phyloP scores from a whole-genome alignment of 2,113 vertebrate genomes.

The Seriola aureovittata region DNA sequence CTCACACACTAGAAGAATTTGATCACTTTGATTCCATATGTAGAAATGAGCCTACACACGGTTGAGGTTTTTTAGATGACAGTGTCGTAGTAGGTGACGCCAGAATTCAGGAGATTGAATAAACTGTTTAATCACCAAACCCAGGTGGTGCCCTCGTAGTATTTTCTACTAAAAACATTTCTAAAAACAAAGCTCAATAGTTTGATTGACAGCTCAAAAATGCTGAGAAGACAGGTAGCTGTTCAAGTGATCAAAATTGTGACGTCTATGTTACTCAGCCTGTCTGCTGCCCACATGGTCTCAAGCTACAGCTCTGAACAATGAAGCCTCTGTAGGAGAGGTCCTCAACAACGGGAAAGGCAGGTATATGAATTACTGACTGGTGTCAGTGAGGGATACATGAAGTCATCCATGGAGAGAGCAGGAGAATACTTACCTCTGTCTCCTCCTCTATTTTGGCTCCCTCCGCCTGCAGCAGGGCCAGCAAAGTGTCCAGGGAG shows the following conservation, averaged over 20 bases:
- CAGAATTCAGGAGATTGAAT: no score
- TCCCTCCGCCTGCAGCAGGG: slow-evolving; percentile 95
- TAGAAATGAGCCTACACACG: no score
- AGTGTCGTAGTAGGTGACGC: no score
- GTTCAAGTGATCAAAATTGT: neutral
- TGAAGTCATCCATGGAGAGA: slow-evolving; percentile 31
- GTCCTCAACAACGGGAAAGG: neutral
- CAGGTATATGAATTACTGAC: slow-evolving; percentile 19
- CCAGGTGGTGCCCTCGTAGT: no score
- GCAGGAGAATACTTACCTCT: slow-evolving; percentile 85
- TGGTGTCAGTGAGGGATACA: neutral
- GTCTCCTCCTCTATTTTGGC: slow-evolving; percentile 99
- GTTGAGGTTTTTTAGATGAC: no score
- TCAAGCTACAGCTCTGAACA: neutral
- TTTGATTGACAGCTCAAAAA: neutral
- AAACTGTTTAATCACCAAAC: no score
- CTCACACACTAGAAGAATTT: no score
- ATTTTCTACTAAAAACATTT: no score
- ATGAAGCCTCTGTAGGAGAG: neutral
- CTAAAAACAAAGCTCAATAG: neutral
- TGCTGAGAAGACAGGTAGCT: neutral
- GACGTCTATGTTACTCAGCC: neutral
- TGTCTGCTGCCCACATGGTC: neutral
- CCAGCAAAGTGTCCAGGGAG: slow-evolving; percentile 93
- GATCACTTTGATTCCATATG: no score